These are phyloP conservation scores for Percina caprodes DNA, from an alignment of 2,113 vertebrate genomes.

Conservation along the genomic window DNA sequence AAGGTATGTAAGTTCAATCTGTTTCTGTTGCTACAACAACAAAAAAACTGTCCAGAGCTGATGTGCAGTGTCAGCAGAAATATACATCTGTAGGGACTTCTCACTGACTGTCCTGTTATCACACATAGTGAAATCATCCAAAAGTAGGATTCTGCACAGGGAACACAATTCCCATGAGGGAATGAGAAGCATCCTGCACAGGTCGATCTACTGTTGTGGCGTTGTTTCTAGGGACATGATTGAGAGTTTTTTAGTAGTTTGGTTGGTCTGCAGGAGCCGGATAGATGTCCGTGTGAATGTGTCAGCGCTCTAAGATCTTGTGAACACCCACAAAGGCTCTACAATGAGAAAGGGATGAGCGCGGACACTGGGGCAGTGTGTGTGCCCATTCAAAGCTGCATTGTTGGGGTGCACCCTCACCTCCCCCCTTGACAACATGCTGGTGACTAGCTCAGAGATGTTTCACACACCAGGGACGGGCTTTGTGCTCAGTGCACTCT, in stretches of 20 bases:
- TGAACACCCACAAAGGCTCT: slow-evolving; percentile 79
- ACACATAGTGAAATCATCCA: slow-evolving; percentile 21
- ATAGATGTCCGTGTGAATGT: slow-evolving; percentile 81
- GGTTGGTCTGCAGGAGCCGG: slow-evolving; percentile 76
- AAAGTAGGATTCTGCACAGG: slow-evolving; percentile 20
- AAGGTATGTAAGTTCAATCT: slow-evolving; percentile 80
- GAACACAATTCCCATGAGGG: slow-evolving; percentile 13
- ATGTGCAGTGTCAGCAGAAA: slow-evolving; percentile 8
- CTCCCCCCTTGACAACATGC: slow-evolving; percentile 72
- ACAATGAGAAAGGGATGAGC: slow-evolving; percentile 83
- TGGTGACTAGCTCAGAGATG: slow-evolving; percentile 74
- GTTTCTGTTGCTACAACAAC: slow-evolving; percentile 22
- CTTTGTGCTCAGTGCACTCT: slow-evolving; percentile 62
- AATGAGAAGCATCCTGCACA: slow-evolving; percentile 39
- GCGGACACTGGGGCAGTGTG: slow-evolving; percentile 79
- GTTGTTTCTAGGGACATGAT: slow-evolving; percentile 65
- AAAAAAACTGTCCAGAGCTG: neutral
- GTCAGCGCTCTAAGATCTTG: slow-evolving; percentile 77
- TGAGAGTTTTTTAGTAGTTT: slow-evolving; percentile 63
- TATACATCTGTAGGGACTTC: slow-evolving; percentile 7
- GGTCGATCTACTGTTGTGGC: slow-evolving; percentile 29
- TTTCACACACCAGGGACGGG: slow-evolving; percentile 68
- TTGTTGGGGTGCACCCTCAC: slow-evolving; percentile 80
- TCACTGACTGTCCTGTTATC: slow-evolving; percentile 4
- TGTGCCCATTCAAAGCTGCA: slow-evolving; percentile 80